A percentile compares a stretch with the other conserved stretches of the same genome.
phyloP scores from a whole-genome alignment of 2,797 vertebrate genomes.

The Danio jaintianensis region DNA sequence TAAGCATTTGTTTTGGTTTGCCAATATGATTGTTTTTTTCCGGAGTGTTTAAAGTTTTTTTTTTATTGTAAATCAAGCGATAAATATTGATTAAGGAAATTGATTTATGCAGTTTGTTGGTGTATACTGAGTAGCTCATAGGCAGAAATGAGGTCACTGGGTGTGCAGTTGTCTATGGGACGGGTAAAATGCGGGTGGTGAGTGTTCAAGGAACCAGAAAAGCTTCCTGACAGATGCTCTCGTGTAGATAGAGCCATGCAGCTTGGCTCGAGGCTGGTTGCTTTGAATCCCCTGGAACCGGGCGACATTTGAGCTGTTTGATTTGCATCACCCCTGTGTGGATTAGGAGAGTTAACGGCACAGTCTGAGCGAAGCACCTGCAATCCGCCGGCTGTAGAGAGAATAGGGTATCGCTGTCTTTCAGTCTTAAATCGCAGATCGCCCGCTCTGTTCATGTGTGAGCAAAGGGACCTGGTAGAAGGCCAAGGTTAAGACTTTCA shows the following conservation, averaged over 20 bases:
- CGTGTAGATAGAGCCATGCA: conserved; percentile 59
- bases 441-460: conserved; percentile 45
- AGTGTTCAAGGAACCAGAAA: conserved; percentile 38
- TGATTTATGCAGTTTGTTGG: background rate
- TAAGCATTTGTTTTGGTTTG: too few species aligned
- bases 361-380: conserved; percentile 49
- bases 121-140: background rate
- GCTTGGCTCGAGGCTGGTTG: conserved; percentile 59
- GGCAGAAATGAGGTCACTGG: conserved; percentile 5
- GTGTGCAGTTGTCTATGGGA: conserved; percentile 29
- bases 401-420: background rate
- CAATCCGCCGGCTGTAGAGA: conserved; percentile 23
- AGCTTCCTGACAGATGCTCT: conserved; percentile 59
- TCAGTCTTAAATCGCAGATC: background rate
- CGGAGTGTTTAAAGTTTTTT: too few species aligned
- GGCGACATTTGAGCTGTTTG: conserved; percentile 66
- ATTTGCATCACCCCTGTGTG: conserved; percentile 59
- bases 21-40: too few species aligned
- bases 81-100: background rate
- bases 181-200: conserved; percentile 16
- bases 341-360: conserved; percentile 64
- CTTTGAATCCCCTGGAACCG: conserved; percentile 62
- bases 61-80: background rate
- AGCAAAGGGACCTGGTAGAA: conserved; percentile 63
- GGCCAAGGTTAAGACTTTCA: conserved; percentile 72